phyloP scores from a whole-genome alignment of 1,140 invertebrate species.

The Chrysomallon squamiferum region DNA sequence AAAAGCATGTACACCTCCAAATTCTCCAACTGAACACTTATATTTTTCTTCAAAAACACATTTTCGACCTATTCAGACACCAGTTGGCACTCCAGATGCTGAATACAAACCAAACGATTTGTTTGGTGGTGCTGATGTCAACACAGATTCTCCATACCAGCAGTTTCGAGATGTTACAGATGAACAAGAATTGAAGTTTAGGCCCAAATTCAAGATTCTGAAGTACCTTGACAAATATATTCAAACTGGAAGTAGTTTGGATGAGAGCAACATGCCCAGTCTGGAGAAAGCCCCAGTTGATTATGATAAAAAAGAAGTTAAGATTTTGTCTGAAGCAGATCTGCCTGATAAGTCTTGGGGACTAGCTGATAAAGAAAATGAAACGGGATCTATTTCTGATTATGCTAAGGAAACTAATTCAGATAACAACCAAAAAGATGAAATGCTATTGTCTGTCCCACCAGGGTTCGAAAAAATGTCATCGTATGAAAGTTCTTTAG shows the following conservation, averaged over 20 bases:
- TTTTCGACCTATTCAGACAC: slow-evolving; percentile 45
- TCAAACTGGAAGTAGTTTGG: slow-evolving; percentile 38
- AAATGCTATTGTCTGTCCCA: too few relatives aligned
- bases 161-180: slow-evolving; percentile 26
- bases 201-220: slow-evolving; percentile 43
- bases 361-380: too few relatives aligned
- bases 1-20: not conserved
- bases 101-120: slow-evolving; percentile 26
- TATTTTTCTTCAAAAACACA: slow-evolving; percentile 49
- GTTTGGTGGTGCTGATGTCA: slow-evolving; percentile 35
- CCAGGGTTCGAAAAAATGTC: too few relatives aligned
- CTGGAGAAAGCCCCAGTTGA: too few relatives aligned
- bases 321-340: too few relatives aligned
- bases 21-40: slow-evolving; percentile 36
- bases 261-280: not conserved
- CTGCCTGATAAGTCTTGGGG: too few relatives aligned
- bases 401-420: too few relatives aligned
- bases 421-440: too few relatives aligned
- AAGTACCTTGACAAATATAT: slow-evolving; percentile 43
- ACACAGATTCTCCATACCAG: slow-evolving; percentile 37
- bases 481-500: too few relatives aligned
- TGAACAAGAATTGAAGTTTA: slow-evolving; percentile 30
- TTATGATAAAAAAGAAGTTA: too few relatives aligned
- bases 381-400: too few relatives aligned
- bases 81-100: slow-evolving; percentile 22